Percentiles rank a stretch among this genome's conserved stretches.
phyloP scores from a whole-genome alignment of 2,888 invertebrate species.

The Baronia brevicornis region DNA sequence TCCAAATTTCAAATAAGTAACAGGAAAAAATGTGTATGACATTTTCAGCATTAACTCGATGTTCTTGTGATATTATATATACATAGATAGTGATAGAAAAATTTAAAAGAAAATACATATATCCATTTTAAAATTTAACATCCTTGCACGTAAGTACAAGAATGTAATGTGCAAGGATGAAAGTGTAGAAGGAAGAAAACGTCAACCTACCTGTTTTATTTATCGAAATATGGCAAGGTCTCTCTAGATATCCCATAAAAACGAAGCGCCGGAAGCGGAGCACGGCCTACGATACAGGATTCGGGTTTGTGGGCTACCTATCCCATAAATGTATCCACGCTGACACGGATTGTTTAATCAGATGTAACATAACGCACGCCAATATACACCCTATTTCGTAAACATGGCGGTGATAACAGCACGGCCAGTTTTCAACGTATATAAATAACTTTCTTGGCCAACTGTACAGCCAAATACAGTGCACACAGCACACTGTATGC shows the following conservation, averaged over 20 bases:
- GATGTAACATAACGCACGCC: constrained; percentile 3
- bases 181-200: too few relatives aligned
- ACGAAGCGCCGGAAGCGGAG: constrained; percentile 34
- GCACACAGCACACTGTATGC: constrained; percentile 16
- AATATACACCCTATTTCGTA: constrained; percentile 8
- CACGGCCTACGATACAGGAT: constrained; percentile 37
- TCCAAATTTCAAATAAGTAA: too few relatives aligned
- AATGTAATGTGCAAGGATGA: too few relatives aligned
- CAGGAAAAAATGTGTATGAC: too few relatives aligned
- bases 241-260: constrained; percentile 23
- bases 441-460: constrained; percentile 17
- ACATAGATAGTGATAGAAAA: too few relatives aligned
- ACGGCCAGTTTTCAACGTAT: constrained; percentile 13
- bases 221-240: constrained; percentile 13
- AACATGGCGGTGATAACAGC: constrained; percentile 8
- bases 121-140: too few relatives aligned
- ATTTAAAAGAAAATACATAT: too few relatives aligned
- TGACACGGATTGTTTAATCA: constrained; percentile 16
- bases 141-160: too few relatives aligned
- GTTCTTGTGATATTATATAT: constrained; percentile 36
- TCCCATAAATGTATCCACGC: constrained; percentile 27
- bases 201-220: too few relatives aligned
- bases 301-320: constrained; percentile 50
- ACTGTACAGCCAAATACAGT: constrained; percentile 23
- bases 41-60: constrained; percentile 36